A percentile compares a stretch with the other conserved stretches of the same genome.
phyloP scores from a whole-genome alignment of 2,888 invertebrate species.

The Melanotus villosus region DNA sequence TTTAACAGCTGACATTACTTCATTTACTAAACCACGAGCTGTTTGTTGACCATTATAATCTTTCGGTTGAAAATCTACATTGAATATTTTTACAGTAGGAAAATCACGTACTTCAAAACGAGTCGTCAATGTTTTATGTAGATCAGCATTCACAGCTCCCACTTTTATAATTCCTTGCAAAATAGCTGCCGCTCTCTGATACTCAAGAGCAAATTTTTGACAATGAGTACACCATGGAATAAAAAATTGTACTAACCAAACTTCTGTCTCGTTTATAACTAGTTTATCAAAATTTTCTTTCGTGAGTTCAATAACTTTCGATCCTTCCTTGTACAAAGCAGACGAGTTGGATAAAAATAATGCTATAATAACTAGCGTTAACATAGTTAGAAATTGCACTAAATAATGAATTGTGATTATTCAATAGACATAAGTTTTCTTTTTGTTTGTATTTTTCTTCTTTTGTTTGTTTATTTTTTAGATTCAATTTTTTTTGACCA shows the following conservation, averaged over 20 bases:
- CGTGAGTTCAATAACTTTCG: slow-evolving; percentile 88
- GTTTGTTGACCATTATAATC: slow-evolving; percentile 90
- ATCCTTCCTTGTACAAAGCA: no score
- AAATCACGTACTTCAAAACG: slow-evolving; percentile 91
- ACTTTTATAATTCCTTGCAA: slow-evolving; percentile 96
- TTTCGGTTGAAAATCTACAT: slow-evolving; percentile 77
- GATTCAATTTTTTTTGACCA: no score
- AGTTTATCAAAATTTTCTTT: slow-evolving; percentile 88
- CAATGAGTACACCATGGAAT: slow-evolving; percentile 98
- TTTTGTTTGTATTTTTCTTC: no score
- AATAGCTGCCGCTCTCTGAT: slow-evolving; percentile 92
- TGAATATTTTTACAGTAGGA: slow-evolving; percentile 97
- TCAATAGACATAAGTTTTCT: no score
- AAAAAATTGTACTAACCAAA: slow-evolving; percentile 97
- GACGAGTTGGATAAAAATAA: slow-evolving; percentile 44
- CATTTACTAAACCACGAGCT: slow-evolving; percentile 89
- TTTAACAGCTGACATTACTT: slow-evolving; percentile 82
- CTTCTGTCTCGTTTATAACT: slow-evolving; percentile 85
- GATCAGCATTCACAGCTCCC: slow-evolving; percentile 94
- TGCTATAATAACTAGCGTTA: slow-evolving; percentile 40
- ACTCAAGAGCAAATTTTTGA: slow-evolving; percentile 91
- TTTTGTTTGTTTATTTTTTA: no score
- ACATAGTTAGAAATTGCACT: slow-evolving; percentile 51
- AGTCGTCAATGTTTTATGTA: slow-evolving; percentile 84
- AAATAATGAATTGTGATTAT: no score